Conservation (phyloP, 2,797 vertebrate genomes). For the Dendrocincla fuliginosa region DNA sequence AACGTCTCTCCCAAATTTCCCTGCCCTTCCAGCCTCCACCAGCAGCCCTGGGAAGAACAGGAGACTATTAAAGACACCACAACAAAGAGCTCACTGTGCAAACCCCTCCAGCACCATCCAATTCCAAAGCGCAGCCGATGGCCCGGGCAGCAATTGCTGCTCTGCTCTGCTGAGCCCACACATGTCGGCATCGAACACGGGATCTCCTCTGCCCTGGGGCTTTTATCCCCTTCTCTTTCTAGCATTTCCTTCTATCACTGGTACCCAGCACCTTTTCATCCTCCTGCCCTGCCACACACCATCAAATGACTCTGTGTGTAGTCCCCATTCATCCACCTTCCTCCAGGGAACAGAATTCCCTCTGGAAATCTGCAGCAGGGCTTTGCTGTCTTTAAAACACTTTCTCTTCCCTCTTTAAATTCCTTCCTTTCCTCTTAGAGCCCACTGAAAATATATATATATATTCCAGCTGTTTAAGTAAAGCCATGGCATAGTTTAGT, state of each 20-base stretch:
- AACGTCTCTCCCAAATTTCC: background rate
- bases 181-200: background rate
- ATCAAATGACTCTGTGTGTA: background rate
- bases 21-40: background rate
- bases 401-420: background rate
- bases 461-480: constrained; percentile 14
- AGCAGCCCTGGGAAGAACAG: background rate
- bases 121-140: background rate
- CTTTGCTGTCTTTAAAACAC: background rate
- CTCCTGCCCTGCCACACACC: background rate
- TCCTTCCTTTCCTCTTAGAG: background rate
- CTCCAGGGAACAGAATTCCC: background rate
- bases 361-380: background rate
- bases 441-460: background rate
- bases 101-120: background rate
- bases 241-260: background rate
- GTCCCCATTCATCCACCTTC: background rate
- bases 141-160: background rate
- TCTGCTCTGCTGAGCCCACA: background rate
- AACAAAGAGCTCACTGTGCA: constrained; percentile 50
- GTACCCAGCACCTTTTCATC: background rate
- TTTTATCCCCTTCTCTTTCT: background rate
- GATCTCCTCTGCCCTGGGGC: background rate
- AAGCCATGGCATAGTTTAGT: background rate
- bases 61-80: background rate